These are phyloP conservation scores for Drosophila tanythrix DNA, from an alignment of 2,888 invertebrate genomes.

Conservation along the genomic window DNA sequence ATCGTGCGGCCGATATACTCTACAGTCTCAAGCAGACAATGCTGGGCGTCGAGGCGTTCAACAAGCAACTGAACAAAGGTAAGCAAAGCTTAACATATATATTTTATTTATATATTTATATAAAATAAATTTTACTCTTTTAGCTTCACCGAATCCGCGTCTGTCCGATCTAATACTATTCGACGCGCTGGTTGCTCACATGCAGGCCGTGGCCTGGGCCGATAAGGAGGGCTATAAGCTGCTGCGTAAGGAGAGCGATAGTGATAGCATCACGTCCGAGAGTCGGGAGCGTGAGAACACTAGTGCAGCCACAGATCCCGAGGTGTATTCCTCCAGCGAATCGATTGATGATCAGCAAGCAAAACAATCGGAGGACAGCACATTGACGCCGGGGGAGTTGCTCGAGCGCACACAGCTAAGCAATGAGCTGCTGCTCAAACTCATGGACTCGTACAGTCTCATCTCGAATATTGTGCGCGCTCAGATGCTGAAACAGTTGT, in stretches of 20 bases:
- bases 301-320: slow-evolving; percentile 57
- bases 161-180: slow-evolving; percentile 83
- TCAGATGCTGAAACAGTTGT: slow-evolving; percentile 83
- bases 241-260: slow-evolving; percentile 66
- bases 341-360: slow-evolving; percentile 73
- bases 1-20: slow-evolving; percentile 83
- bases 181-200: slow-evolving; percentile 83
- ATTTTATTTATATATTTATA: not conserved
- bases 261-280: slow-evolving; percentile 56
- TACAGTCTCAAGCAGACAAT: slow-evolving; percentile 83
- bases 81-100: slow-evolving; percentile 25
- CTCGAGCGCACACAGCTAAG: slow-evolving; percentile 71
- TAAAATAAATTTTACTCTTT: too few relatives aligned
- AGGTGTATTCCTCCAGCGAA: slow-evolving; percentile 74
- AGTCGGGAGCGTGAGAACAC: slow-evolving; percentile 53
- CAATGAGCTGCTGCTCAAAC: slow-evolving; percentile 80
- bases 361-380: slow-evolving; percentile 45
- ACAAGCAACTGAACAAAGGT: slow-evolving; percentile 81
- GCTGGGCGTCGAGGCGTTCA: slow-evolving; percentile 83
- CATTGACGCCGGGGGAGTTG: slow-evolving; percentile 46
- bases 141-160: slow-evolving; percentile 76
- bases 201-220: slow-evolving; percentile 84
- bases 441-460: slow-evolving; percentile 81
- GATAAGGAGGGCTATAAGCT: slow-evolving; percentile 82
- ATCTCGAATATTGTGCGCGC: slow-evolving; percentile 80